Base-by-base conservation (phyloP, 2,113 vertebrate genomes). In the Crocuta crocuta region DNA sequence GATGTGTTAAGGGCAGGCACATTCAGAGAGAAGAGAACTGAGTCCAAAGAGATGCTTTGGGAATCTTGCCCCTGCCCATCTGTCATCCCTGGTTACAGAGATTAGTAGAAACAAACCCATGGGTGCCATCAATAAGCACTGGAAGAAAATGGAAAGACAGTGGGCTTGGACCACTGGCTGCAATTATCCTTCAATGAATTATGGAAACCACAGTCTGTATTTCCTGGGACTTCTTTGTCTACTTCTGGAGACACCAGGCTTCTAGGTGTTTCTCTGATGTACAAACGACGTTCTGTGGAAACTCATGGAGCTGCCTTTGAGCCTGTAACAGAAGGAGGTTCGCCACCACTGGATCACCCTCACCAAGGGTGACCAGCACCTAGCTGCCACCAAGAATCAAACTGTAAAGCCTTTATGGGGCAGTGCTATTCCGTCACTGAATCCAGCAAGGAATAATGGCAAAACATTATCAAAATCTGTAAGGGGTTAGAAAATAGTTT, bases 371-470 rank as follows among this genome's bases (percentile, higher is more conserved):
- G 39, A 39, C 39, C 39, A 39, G 39, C 39, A 39, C 39, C 39
- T 39, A 97, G 55, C 33, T 82, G 53, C 45, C 78, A 68, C 61
- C 63, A 94, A 85, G 50, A 84, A 76, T 71, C 66, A 79, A 88
- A 92, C 28, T 92, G 2, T 61, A 55, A 88, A 74, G 16, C 43
- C 71, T 73, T 45, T 50, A 55, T 8, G 31, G 79, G 48, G 80
- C 1, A 86, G 48, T 16, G 39, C 39, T 65, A 53, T 4, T 35
- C 23, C 11, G 21, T 86, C 63, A 81, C 87, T 82, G 94, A 97
- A 81, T 63, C 61, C 73, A 91, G 66, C 24, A 65, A 92, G 16
- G 21, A 96, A 65, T 89, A 83, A 78, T 10, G 58, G 19, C 5
- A 90, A 80, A 94, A 90, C 35, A 68, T 66, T 79, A 70, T 68